Evolutionary conservation across 1,140 invertebrate species (phyloP), one percentile per base, ranked within the genome.

Genomic region (Vanessa atalanta): DNA sequence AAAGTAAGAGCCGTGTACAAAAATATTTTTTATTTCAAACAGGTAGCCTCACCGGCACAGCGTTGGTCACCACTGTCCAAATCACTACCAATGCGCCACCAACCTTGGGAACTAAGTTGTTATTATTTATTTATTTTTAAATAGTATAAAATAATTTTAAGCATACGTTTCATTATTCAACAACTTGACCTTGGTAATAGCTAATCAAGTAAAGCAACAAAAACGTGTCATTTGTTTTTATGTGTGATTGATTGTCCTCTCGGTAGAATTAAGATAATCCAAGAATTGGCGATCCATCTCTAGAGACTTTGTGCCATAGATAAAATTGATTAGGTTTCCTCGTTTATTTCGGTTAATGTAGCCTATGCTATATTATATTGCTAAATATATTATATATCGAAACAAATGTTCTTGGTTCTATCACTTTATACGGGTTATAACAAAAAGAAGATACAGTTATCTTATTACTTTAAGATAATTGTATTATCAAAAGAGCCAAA

Each of bases 181-280:
- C 13, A 37, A 16, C 14, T 57, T 23, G 57, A 26, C 6, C 15
- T 20, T 20, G 20, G 1, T 7, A 43, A 43, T 11, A 43, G 0
- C 37, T 61, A 61, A 61, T 61, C 57, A 37, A 61, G 57, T 26
- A 26, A 43, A 61, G 57, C 57, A 26, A 23, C 75, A 79, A 85
- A 82, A 85, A 76, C 74, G 23, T 37, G 55, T 16, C 64, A 55
- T 73, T 78, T 83, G 82, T 85, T 83, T 83, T 85, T 83, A 71
- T 82, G 77, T 74, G 76, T 85, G 83, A 85, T 84, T 81, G 83
- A 85, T 83, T 81, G 73, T 73, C 72, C 75, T 72, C 73, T 47
- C 64, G 65, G 68, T 73, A 77, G 77, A 85, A 85, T 85, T 83
- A 83, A 82, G 83, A 83, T 83, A 79, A 77, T 77, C 75, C 76